Percentiles rank a stretch among this genome's conserved stretches.
Evolutionary conservation across 2,113 vertebrate genomes (phyloP).

Genomic region (Pongo pygmaeus): DNA sequence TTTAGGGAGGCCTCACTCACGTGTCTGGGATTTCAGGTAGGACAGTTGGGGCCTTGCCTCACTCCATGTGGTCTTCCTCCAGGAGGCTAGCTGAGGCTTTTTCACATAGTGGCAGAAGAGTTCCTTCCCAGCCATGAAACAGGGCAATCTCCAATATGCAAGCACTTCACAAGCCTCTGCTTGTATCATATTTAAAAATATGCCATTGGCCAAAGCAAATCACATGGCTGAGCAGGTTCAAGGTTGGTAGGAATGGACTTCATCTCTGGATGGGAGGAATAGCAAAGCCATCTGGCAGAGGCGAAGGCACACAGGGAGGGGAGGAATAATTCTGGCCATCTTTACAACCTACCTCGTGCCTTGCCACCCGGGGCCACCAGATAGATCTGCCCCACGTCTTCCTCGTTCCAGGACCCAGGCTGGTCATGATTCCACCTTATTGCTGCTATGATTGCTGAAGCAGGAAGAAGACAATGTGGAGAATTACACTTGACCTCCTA

Average conservation of each 20-base stretch:
- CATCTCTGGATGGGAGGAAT: background rate
- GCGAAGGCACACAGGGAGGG: accelerated
- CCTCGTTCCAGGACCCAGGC: background rate
- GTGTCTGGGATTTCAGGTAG: background rate
- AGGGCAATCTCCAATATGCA: background rate
- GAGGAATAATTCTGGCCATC: background rate
- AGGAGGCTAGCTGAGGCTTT: background rate
- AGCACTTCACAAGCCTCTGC: background rate
- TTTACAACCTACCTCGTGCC: background rate
- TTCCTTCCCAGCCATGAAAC: background rate
- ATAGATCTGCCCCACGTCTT: no score
- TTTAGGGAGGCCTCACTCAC: background rate
- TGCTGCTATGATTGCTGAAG: background rate
- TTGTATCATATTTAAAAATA: background rate
- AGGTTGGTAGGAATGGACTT: background rate
- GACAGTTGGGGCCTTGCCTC: background rate
- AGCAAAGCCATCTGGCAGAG: background rate
- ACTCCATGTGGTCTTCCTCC: background rate
- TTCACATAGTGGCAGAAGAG: background rate
- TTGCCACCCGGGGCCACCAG: background rate
- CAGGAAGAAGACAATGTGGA: background rate
- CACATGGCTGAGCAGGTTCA: background rate
- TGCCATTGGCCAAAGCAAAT: background rate
- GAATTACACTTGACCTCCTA: background rate
- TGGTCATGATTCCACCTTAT: accelerated